Percentiles rank a stretch among this genome's conserved stretches.
phyloP scores from a whole-genome alignment of 2,888 invertebrate species.

The Andrena minutula region DNA sequence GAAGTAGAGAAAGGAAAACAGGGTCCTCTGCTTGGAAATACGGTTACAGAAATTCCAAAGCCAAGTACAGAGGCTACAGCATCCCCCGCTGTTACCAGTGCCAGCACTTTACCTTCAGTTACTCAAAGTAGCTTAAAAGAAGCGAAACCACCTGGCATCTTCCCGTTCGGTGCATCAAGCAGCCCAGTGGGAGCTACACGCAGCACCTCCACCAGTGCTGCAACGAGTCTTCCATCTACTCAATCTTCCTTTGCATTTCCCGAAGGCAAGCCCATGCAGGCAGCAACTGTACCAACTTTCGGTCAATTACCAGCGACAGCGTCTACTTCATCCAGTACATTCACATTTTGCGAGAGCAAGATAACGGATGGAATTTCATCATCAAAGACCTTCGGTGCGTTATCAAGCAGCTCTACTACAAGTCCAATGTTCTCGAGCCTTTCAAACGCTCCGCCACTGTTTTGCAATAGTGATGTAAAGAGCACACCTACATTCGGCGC shows the following conservation, averaged over 20 bases:
- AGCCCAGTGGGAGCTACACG: constrained; percentile 29
- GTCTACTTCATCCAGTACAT: constrained; percentile 50
- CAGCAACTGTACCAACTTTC: constrained; percentile 56
- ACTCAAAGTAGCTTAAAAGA: constrained; percentile 41
- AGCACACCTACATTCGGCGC: constrained; percentile 64
- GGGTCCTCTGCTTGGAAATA: constrained; percentile 51
- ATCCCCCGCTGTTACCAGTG: constrained; percentile 19
- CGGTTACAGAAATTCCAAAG: constrained; percentile 38
- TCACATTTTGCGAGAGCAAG: constrained; percentile 66
- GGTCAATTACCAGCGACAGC: constrained; percentile 52
- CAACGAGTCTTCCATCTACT: constrained; percentile 68
- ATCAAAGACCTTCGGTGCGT: constrained; percentile 45
- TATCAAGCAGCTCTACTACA: constrained; percentile 38
- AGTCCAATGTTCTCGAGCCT: constrained; percentile 57
- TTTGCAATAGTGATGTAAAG: constrained; percentile 63
- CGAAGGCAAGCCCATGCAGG: constrained; percentile 57
- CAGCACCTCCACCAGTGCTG: constrained; percentile 39
- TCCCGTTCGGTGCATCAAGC: constrained; percentile 68
- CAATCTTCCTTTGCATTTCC: constrained; percentile 68
- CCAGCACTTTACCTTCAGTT: constrained; percentile 27
- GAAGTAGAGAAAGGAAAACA: constrained; percentile 31
- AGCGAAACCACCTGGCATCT: constrained; percentile 51
- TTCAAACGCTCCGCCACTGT: constrained; percentile 60
- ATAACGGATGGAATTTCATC: constrained; percentile 33
- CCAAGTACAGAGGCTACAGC: constrained; percentile 35